Conservation (phyloP, 1,140 invertebrate species). For the Plectus sambesii region DNA sequence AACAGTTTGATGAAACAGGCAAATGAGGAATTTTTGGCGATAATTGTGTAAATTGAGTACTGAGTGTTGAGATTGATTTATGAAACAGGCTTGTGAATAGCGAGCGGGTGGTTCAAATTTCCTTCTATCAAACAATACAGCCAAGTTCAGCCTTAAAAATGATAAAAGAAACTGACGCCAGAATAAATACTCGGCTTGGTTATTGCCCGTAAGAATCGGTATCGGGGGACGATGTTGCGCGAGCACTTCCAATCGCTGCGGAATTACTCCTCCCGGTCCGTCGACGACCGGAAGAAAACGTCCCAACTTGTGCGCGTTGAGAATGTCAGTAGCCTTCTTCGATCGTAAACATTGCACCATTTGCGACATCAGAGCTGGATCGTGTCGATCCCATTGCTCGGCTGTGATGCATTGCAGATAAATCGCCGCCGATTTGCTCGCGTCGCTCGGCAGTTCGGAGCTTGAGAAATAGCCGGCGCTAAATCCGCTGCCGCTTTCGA, state of each 20-base stretch:
- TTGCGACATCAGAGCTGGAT: background rate
- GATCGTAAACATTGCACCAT: slow-evolving; percentile 5
- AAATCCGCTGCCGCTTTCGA: slow-evolving; percentile 9
- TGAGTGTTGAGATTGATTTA: no score
- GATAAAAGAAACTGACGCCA: slow-evolving; percentile 2
- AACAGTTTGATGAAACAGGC: no score
- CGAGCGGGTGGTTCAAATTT: no score
- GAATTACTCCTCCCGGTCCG: slow-evolving; percentile 6
- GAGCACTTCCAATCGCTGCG: background rate
- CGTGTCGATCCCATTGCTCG: slow-evolving; percentile 8
- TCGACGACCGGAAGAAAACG: slow-evolving; percentile 3
- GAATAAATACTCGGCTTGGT: slow-evolving; percentile 6
- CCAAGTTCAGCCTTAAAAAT: no score
- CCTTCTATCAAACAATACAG: no score
- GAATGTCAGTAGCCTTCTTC: background rate
- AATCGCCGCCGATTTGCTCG: slow-evolving; percentile 5
- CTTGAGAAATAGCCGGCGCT: slow-evolving; percentile 7
- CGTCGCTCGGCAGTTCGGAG: background rate
- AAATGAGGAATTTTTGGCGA: no score
- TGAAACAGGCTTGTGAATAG: no score
- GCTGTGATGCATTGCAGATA: slow-evolving; percentile 8
- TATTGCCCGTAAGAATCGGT: no score
- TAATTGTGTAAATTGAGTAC: no score
- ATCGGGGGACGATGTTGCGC: no score
- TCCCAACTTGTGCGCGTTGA: no score